These are phyloP conservation scores for Ploceus nigricollis DNA, from an alignment of 2,113 vertebrate genomes.

Conservation along the genomic window DNA sequence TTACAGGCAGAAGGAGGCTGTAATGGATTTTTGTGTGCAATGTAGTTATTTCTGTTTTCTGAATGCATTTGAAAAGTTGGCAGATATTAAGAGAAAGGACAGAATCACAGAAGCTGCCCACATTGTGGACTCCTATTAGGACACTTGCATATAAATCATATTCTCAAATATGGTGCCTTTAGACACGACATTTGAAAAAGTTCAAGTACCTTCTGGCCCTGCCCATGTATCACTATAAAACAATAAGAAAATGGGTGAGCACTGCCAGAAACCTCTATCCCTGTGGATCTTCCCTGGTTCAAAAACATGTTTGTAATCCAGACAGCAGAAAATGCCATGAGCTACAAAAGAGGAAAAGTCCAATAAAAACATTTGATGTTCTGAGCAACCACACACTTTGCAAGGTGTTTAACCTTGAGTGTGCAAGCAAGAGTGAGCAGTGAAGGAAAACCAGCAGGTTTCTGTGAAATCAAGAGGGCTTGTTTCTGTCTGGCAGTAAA, in stretches of 20 bases:
- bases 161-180: not conserved
- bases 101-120: not conserved
- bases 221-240: not conserved
- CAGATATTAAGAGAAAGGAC: not conserved
- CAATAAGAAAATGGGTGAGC: not conserved
- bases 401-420: not conserved
- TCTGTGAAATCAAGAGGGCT: not conserved
- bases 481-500: not conserved
- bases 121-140: not conserved
- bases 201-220: not conserved
- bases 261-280: not conserved
- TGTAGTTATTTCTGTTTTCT: not conserved
- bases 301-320: accelerated
- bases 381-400: not conserved
- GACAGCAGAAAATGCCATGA: not conserved
- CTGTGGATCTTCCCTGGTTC: not conserved
- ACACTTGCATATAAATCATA: not conserved
- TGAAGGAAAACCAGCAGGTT: not conserved
- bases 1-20: not conserved
- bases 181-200: not conserved
- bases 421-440: not conserved
- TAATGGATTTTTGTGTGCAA: not conserved
- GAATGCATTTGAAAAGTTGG: not conserved
- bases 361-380: not conserved
- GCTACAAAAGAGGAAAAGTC: not conserved